Base-by-base conservation (phyloP, 2,888 invertebrate genomes). In the Diadegma fenestrale region DNA sequence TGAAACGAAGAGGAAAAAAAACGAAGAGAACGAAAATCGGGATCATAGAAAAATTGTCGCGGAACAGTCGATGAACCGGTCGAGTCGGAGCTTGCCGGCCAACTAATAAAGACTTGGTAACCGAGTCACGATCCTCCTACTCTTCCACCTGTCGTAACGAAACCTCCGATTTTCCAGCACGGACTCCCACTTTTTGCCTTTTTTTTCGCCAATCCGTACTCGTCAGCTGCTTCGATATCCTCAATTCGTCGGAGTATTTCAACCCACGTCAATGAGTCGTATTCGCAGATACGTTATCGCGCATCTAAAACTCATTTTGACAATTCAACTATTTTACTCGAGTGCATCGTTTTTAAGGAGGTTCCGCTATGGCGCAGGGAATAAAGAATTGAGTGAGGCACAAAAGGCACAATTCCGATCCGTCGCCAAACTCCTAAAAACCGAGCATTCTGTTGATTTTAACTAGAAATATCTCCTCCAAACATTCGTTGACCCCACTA, bases 41-140 rank as follows among this genome's bases (percentile, higher is more conserved):
- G 37, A 68, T 71, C 63, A 78, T 43, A 14, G 48, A 72, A 48
- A 48, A 61, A 68, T 51, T 66, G 43, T 41, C n/a, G 64, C 84
- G 63, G 88, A 64, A 83, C 84, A 69, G 81, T 84, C 71, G 66
- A 45, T 72, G 88, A 89, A 90, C 89, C 86, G 87, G 82, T 89
- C 88, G 86, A 88, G 85, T 78, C 87, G 84, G 82, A 88, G 86
- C 84, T 88, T 88, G 88, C 87, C 87, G 89, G 84, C 87, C 84
- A 87, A 91, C 91, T 91, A 90, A 90, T 90, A 89, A 87, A 87
- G 88, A 87, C 86, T 66, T 86, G 81, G 87, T 88, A 90, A 89
- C 87, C 73, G 77, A 77, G 86, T 80, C 82, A 79, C 87, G 87
- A 79, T 69, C 66, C 78, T 79, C 68, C 82, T 83, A 66, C 68